These are phyloP conservation scores for Bergia sp. DNA, from an alignment of 92 coral and sea anemone genomes.

Conservation along the genomic window DNA sequence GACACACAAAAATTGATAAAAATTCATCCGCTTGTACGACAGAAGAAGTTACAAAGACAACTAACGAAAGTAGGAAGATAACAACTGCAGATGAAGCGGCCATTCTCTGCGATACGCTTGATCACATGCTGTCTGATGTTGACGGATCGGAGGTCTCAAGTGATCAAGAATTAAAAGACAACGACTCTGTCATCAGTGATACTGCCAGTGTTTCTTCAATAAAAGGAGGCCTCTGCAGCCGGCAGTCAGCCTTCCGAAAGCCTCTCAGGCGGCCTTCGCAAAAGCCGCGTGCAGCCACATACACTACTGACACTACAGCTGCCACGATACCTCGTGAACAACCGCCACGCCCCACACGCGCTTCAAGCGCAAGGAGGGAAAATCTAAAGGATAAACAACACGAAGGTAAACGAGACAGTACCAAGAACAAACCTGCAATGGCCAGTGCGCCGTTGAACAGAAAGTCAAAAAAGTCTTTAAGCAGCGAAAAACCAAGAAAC, in stretches of 20 bases:
- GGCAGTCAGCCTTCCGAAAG: conserved; percentile 44
- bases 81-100: conserved; percentile 27
- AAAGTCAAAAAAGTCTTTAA: conserved; percentile 19
- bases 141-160: conserved; percentile 24
- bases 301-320: neutral
- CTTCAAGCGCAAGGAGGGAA: neutral
- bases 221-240: conserved; percentile 7
- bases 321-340: neutral
- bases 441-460: neutral
- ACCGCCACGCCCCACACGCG: conserved; percentile 3
- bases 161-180: neutral
- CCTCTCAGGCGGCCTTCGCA: conserved; percentile 25
- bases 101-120: conserved; percentile 30
- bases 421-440: neutral
- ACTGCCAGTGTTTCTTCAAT: neutral
- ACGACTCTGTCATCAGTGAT: neutral
- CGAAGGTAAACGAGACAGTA: neutral
- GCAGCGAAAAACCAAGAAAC: neutral
- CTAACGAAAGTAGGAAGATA: neutral
- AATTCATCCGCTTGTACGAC: too few relatives aligned
- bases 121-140: conserved; percentile 23
- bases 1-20: neutral
- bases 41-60: neutral
- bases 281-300: conserved; percentile 15
- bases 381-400: neutral